Percentiles rank a stretch among this genome's conserved stretches.
phyloP scores from a whole-genome alignment of 2,113 vertebrate genomes.

The Channa maculata region DNA sequence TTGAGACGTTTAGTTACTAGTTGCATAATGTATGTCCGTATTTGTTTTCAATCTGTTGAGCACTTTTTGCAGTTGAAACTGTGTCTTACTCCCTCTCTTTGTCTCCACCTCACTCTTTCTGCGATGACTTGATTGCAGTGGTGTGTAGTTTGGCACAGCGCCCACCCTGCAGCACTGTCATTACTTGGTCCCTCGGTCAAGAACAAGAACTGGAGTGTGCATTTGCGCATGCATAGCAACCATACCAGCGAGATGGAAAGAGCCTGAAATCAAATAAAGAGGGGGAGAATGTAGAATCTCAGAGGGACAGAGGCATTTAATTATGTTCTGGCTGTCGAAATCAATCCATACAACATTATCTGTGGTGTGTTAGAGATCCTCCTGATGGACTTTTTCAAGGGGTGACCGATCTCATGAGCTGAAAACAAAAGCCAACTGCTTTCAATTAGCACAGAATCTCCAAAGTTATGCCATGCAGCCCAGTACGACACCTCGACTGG shows the following conservation, averaged over 20 bases:
- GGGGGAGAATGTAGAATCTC: background rate
- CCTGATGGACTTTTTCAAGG: constrained; percentile 2
- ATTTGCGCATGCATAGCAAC: constrained; percentile 27
- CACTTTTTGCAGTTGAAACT: constrained; percentile 17
- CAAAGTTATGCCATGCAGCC: constrained; percentile 9
- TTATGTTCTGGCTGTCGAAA: background rate
- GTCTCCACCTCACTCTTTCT: constrained; percentile 24
- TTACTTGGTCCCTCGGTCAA: constrained; percentile 50
- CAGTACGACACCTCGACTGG: constrained; percentile 17
- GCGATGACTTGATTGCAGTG: constrained; percentile 68
- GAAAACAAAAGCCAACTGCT: constrained; percentile 32
- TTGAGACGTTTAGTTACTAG: constrained; percentile 5
- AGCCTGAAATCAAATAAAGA: constrained; percentile 1
- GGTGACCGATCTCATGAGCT: constrained; percentile 27
- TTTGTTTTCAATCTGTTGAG: constrained; percentile 29
- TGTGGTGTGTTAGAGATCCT: constrained; percentile 19
- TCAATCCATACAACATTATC: constrained; percentile 22
- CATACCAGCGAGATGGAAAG: background rate
- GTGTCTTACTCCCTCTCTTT: constrained; percentile 12
- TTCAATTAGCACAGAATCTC: constrained; percentile 37
- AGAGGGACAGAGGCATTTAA: background rate
- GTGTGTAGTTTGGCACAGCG: constrained; percentile 70
- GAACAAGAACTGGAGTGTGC: constrained; percentile 33
- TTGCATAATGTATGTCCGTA: constrained; percentile 7
- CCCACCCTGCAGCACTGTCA: constrained; percentile 72